Percentiles rank a stretch among this genome's conserved stretches.
Evolutionary conservation across 1,140 invertebrate species (phyloP).

Genomic region (Phthorimaea operculella): DNA sequence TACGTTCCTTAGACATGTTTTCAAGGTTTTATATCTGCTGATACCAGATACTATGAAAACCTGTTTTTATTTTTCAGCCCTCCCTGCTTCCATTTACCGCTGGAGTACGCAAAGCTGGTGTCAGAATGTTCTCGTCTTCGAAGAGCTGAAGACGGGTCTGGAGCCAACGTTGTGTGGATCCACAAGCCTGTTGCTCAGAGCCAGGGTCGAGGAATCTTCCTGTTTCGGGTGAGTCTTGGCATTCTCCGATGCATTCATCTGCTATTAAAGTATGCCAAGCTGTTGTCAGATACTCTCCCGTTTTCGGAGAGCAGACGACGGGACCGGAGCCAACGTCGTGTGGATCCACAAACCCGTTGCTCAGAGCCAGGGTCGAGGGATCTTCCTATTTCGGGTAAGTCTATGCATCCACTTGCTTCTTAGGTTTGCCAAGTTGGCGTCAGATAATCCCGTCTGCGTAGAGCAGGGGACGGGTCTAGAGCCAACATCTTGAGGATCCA

Average conservation of each 20-base stretch:
- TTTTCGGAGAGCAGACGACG: constrained; percentile 40
- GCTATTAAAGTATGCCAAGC: constrained; percentile 85
- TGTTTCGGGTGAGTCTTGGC: constrained; percentile 76
- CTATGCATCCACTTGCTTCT: constrained; percentile 81
- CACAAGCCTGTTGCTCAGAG: constrained; percentile 88
- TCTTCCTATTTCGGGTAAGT: constrained; percentile 83
- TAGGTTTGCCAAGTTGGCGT: constrained; percentile 85
- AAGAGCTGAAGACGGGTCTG: constrained; percentile 31
- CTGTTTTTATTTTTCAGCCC: constrained; percentile 68
- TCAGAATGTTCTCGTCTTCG: constrained; percentile 76
- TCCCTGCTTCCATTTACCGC: constrained; percentile 81
- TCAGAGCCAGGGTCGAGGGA: constrained; percentile 84
- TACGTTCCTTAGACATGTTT: no score
- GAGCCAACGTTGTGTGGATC: constrained; percentile 77
- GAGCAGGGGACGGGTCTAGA: constrained; percentile 29
- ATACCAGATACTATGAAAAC: no score
- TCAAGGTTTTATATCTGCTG: no score
- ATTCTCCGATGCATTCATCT: constrained; percentile 75
- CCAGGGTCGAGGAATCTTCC: constrained; percentile 83
- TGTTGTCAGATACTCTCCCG: constrained; percentile 81
- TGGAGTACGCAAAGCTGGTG: constrained; percentile 86
- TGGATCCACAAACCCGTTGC: constrained; percentile 92
- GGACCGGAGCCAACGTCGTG: constrained; percentile 58
- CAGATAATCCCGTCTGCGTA: constrained; percentile 74
- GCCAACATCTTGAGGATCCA: constrained; percentile 81